These are phyloP conservation scores for Synergus itoensis DNA, from an alignment of 2,888 invertebrate species.

Conservation along the genomic window DNA sequence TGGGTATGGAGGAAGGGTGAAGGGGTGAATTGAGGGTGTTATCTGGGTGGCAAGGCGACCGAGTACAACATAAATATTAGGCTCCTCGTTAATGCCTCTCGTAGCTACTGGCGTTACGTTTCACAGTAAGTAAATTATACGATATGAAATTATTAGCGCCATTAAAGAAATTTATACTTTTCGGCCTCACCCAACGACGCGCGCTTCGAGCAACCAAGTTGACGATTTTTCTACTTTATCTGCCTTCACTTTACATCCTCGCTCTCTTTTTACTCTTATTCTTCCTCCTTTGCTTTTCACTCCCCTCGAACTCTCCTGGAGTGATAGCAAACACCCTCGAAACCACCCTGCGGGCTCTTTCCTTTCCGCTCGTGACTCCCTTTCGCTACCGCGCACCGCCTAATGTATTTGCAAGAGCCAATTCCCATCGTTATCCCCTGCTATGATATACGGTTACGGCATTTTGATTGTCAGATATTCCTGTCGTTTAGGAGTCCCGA, in stretches of 20 bases:
- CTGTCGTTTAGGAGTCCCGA: conserved; percentile 65
- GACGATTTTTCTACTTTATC: conserved; percentile 76
- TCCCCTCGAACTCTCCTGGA: conserved; percentile 47
- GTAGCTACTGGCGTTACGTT: conserved; percentile 78
- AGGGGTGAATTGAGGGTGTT: conserved; percentile 71
- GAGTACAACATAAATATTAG: conserved; percentile 78
- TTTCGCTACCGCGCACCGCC: conserved; percentile 61
- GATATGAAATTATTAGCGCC: conserved; percentile 78
- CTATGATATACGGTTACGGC: conserved; percentile 75
- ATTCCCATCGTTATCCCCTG: conserved; percentile 75
- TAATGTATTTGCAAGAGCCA: conserved; percentile 77
- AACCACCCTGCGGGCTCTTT: conserved; percentile 61
- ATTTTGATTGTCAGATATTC: conserved; percentile 74
- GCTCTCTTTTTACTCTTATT: conserved; percentile 42
- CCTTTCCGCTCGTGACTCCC: conserved; percentile 50
- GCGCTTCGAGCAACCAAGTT: conserved; percentile 55
- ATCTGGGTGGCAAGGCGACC: conserved; percentile 75
- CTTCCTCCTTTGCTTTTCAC: conserved; percentile 32
- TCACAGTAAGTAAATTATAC: conserved; percentile 79
- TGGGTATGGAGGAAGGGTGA: conserved; percentile 22
- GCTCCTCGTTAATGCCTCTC: conserved; percentile 78
- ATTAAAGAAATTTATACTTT: conserved; percentile 78
- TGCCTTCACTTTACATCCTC: conserved; percentile 50
- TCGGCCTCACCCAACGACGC: conserved; percentile 56
- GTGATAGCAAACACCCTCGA: conserved; percentile 64